phyloP scores from a whole-genome alignment of 2,888 invertebrate genomes.

The Ceraclea dissimilis region DNA sequence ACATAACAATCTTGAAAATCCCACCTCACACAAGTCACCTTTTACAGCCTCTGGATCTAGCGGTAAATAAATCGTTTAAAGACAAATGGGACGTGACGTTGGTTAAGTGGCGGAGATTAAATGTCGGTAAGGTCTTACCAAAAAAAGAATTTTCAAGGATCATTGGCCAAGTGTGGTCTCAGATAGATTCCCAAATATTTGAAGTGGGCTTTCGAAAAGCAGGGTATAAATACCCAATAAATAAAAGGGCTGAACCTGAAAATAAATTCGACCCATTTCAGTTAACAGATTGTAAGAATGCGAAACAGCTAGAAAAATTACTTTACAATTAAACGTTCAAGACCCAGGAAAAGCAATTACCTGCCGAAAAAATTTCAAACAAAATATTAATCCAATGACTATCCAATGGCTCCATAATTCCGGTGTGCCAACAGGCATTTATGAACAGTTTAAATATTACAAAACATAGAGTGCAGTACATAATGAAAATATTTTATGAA shows the following conservation, averaged over 20 bases:
- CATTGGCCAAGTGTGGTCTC: background rate
- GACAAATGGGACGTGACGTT: background rate
- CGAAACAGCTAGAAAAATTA: too few relatives aligned
- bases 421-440: too few relatives aligned
- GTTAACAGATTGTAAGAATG: too few relatives aligned
- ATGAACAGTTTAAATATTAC: too few relatives aligned
- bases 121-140: background rate
- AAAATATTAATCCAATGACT: too few relatives aligned
- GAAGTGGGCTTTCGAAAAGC: background rate
- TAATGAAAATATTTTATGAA: too few relatives aligned
- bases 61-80: constrained; percentile 2
- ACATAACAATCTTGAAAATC: background rate
- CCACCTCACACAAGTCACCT: constrained; percentile 1
- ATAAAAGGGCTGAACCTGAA: background rate
- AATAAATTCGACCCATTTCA: background rate
- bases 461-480: too few relatives aligned
- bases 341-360: too few relatives aligned
- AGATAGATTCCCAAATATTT: background rate
- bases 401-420: too few relatives aligned
- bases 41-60: constrained; percentile 1
- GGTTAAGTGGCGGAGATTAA: background rate
- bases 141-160: constrained; percentile 3
- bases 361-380: too few relatives aligned
- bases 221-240: background rate
- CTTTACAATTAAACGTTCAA: too few relatives aligned